These are phyloP conservation scores for Eremophila alpestris DNA, from an alignment of 2,797 vertebrate genomes.

Conservation along the genomic window DNA sequence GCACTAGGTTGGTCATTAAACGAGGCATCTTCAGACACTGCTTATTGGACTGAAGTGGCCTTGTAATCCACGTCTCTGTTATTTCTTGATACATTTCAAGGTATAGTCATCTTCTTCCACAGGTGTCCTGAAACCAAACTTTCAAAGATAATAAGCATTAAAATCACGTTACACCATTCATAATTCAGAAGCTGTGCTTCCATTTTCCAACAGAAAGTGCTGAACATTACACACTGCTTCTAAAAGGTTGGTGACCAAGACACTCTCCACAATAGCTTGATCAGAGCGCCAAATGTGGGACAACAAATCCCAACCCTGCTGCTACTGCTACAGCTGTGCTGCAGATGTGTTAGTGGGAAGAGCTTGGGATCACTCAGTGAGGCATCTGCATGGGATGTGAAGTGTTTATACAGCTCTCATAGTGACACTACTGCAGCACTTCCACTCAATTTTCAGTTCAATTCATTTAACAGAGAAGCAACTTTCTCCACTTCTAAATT, in stretches of 20 bases:
- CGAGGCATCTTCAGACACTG: background rate
- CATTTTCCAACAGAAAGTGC: background rate
- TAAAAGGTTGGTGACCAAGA: fast-evolving
- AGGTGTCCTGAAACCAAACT: background rate
- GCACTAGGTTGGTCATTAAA: background rate
- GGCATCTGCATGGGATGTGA: background rate
- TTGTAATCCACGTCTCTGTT: background rate
- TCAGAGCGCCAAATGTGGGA: background rate
- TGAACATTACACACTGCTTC: background rate
- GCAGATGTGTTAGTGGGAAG: background rate
- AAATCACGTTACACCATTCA: background rate
- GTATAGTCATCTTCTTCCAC: background rate
- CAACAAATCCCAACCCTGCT: background rate
- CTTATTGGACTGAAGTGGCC: background rate
- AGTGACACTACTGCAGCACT: background rate
- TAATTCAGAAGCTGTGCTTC: background rate
- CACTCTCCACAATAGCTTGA: background rate
- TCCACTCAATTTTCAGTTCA: background rate
- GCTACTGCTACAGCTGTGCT: background rate
- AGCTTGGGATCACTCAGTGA: background rate
- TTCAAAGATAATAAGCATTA: background rate
- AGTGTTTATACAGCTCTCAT: background rate
- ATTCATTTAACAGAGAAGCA: background rate
- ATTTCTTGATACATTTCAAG: background rate
- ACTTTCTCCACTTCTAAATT: background rate